Evolutionary conservation across 2,888 invertebrate genomes (phyloP).

Genomic region (Agriopis leucophaearia): DNA sequence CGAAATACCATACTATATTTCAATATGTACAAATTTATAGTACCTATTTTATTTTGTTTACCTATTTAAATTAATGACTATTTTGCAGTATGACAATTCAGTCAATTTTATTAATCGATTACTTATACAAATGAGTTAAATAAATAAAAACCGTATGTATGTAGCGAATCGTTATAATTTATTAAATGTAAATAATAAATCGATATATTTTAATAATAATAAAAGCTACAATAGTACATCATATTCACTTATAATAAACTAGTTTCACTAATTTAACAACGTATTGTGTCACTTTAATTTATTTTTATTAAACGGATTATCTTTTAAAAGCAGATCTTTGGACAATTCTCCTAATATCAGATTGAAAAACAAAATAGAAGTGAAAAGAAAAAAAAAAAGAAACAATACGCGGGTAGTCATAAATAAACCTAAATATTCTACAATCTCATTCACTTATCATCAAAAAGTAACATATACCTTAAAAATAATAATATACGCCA

Average conservation of each 20-base stretch:
- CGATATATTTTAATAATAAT: constrained; percentile 24
- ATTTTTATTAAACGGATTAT: constrained; percentile 23
- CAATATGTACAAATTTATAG: too few species aligned
- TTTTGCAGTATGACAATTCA: not conserved
- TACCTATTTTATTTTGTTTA: too few species aligned
- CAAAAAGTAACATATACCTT: constrained; percentile 37
- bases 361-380: constrained; percentile 21
- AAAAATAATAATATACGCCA: constrained; percentile 50
- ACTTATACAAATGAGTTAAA: not conserved
- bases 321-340: constrained; percentile 46
- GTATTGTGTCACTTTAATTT: constrained; percentile 42
- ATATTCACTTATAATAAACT: constrained; percentile 19
- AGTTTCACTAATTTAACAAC: constrained; percentile 33
- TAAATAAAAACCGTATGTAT: constrained; percentile 1
- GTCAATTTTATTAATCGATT: constrained; percentile 4
- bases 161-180: constrained; percentile 15
- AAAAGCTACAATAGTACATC: constrained; percentile 32
- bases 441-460: constrained; percentile 48
- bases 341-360: constrained; percentile 43
- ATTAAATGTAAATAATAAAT: constrained; percentile 25
- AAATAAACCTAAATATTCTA: constrained; percentile 38
- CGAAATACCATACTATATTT: too few species aligned
- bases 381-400: constrained; percentile 8
- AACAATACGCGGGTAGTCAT: constrained; percentile 29
- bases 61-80: too few species aligned